Evolutionary conservation across 1,140 invertebrate species (phyloP), one percentile per base, ranked within the genome.

Genomic region (Holotrichia oblita): DNA sequence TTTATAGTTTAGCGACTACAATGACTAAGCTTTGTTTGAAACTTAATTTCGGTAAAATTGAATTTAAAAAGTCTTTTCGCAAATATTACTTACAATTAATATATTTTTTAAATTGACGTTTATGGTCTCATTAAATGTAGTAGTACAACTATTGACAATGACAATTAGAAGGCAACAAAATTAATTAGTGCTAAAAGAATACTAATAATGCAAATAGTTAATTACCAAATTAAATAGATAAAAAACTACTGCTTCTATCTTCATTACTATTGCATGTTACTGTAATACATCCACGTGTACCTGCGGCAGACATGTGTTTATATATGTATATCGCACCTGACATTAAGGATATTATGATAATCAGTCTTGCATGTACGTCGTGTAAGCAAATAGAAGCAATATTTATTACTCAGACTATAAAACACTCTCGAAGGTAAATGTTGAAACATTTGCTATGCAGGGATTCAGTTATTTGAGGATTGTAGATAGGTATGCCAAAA

Each of bases 141-240:
- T 55, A 55, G 17, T 55, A n/a, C 20, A 69, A 69, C 6, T 69
- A 69, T 69, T 69, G 61, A 69, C 61, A 27, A 22, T 27, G 22
- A 34, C 61, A 69, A 22, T 24, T 69, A 8, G 61, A 27, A 69
- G 27, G 61, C 20, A 69, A 69, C 61, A 69, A 69, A 69, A 69
- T 69, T 69, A 34, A 69, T 69, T 27, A 69, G 6, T 69, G 61
- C 61, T 69, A 69, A 69, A 69, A 69, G 61, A 69, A 69, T 69
- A 24, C 61, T 69, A 34, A 69, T 69, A 69, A 69, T 14, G 61
- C 61, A 69, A 69, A 69, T 69, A 69, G 20, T 24, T 27, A 69
- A 69, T 69, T 69, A 24, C 24, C 61, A 69, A 69, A 69, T 69
- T 69, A 69, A 69, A 69, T 7, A 69, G 59, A 64, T 3, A 64